phyloP scores from a whole-genome alignment of 2,797 vertebrate genomes.

The Propithecus deckenii region DNA sequence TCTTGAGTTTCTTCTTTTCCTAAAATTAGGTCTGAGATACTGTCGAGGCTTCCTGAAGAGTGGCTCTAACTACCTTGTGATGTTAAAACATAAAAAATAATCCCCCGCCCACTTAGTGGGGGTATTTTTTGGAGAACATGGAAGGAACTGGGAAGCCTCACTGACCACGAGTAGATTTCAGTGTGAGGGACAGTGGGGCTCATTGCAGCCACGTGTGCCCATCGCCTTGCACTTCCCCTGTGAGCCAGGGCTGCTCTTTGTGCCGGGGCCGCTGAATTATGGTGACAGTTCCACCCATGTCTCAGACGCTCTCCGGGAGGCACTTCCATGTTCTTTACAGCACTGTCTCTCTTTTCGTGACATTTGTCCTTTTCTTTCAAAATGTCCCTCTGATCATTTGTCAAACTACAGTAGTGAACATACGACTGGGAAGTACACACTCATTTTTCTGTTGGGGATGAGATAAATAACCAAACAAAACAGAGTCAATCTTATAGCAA shows the following conservation, averaged over 20 bases:
- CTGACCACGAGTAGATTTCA: not conserved
- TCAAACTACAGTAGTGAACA: constrained; percentile 39
- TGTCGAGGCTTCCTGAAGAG: constrained; percentile 67
- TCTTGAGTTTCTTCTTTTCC: constrained; percentile 76
- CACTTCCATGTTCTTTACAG: constrained; percentile 52
- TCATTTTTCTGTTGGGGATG: constrained; percentile 45
- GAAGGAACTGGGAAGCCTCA: constrained; percentile 38
- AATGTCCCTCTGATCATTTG: constrained; percentile 53
- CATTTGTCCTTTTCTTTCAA: constrained; percentile 67
- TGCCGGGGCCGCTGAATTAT: constrained; percentile 47
- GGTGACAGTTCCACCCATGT: not conserved
- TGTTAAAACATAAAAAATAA: constrained; percentile 59
- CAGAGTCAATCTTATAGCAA: not conserved
- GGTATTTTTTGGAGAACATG: constrained; percentile 19
- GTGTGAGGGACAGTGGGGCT: not conserved
- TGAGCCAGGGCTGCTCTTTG: constrained; percentile 17
- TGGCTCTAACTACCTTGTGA: constrained; percentile 67
- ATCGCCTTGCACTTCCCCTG: rapidly evolving
- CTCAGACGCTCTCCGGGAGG: constrained; percentile 54
- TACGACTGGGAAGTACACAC: constrained; percentile 22
- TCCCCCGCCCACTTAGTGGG: not conserved
- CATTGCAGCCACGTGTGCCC: not conserved
- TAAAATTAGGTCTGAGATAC: constrained; percentile 70
- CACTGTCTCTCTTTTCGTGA: constrained; percentile 21
- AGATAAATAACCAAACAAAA: constrained; percentile 70